Base-by-base conservation (phyloP, 2,113 vertebrate species). In the Syngnathoides biaculeatus region DNA sequence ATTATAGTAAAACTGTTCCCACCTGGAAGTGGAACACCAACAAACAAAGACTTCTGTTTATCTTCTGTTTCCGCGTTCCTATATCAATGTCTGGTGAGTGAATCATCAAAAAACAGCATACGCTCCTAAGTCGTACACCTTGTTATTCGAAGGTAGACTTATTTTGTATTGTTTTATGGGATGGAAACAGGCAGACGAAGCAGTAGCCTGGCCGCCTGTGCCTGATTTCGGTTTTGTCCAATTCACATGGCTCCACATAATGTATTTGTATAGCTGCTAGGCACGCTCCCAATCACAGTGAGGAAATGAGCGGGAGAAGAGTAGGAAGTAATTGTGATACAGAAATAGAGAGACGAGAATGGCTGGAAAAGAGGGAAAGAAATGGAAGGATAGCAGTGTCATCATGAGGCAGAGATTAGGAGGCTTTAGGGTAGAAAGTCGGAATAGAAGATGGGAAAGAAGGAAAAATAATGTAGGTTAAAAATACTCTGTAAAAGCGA, bases 401-500 rank as follows among this genome's bases (percentile, higher is more conserved):
- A 82, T 81, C 66, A 30, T 26, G 43, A 77, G 57, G 72, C 71
- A 55, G 72, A 76, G 79, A 87, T 88, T 87, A 86, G 69, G 26
- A 64, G 58, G 82, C 64, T 47, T 68, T 64, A 61, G 66, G 64
- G 71, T 24, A 30, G 27, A 81, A 40, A 65, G 59, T 69, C 61
- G 59, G 48, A 27, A 73, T 35, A 50, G 47, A 78, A 78, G 22
- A 27, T 17, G 17, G 39, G 19, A 19, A 56, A 70, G 64, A 83
- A 67, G 58, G 63, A 75, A 79, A 69, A 78, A 82, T 78, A 67
- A 62, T 60, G 43, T 66, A 24, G 81, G 81, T 82, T 86, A 84
- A 84, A 89, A 89, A 88, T 86, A 86, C 58, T 82, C 77, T 79
- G 79, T 77, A 82, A 87, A 84, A 85, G 78, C 75, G 84, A 83